phyloP scores from a whole-genome alignment of 2,888 invertebrate genomes.

The Serrognathus titanus region DNA sequence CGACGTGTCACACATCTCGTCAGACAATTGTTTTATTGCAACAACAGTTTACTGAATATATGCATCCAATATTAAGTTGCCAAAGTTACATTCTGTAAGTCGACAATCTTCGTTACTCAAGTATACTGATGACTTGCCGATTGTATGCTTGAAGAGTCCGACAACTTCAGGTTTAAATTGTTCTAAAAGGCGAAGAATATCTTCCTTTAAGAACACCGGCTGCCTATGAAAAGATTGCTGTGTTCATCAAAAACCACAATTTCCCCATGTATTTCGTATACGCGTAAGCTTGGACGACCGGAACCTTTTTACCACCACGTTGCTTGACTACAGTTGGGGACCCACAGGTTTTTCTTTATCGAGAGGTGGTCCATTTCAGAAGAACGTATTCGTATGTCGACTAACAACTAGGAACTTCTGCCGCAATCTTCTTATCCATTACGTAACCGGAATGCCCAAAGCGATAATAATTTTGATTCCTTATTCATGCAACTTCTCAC shows the following conservation, averaged over 20 bases:
- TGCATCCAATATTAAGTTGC: slow-evolving; percentile 77
- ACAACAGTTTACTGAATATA: no score
- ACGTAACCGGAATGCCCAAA: slow-evolving; percentile 85
- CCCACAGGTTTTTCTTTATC: slow-evolving; percentile 65
- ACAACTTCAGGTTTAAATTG: slow-evolving; percentile 58
- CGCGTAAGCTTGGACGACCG: slow-evolving; percentile 86
- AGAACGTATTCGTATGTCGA: slow-evolving; percentile 87
- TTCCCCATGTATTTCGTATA: slow-evolving; percentile 88
- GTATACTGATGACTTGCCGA: slow-evolving; percentile 48
- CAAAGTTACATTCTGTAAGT: slow-evolving; percentile 75
- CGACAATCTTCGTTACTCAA: slow-evolving; percentile 57
- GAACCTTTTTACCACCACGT: slow-evolving; percentile 66
- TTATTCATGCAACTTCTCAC: slow-evolving; percentile 46
- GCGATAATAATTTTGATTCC: slow-evolving; percentile 79
- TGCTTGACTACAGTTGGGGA: slow-evolving; percentile 77
- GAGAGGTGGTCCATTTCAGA: slow-evolving; percentile 71
- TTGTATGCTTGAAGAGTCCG: slow-evolving; percentile 57
- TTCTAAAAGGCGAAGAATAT: slow-evolving; percentile 59
- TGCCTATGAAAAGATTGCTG: slow-evolving; percentile 68
- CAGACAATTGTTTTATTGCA: no score
- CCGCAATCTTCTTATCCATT: slow-evolving; percentile 73
- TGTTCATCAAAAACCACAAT: slow-evolving; percentile 66
- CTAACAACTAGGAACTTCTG: slow-evolving; percentile 79
- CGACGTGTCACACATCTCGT: no score
- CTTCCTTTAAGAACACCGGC: slow-evolving; percentile 69